Evolutionary conservation across 1,140 invertebrate species (phyloP).

Genomic region (Zaprionus ornatus): DNA sequence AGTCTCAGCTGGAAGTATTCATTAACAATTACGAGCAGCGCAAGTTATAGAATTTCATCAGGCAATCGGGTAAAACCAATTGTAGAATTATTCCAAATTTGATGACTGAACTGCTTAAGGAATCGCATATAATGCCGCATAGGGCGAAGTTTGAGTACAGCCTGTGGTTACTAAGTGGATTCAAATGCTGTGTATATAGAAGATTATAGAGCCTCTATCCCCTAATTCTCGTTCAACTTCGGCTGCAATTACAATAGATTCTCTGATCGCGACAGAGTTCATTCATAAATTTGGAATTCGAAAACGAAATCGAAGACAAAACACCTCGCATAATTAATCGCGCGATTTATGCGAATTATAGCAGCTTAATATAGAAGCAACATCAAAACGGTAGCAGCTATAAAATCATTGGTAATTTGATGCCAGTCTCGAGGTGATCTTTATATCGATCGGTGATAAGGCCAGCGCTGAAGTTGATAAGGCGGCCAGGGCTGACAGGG

Average conservation of each 20-base stretch:
- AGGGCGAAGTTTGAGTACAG: too few species aligned
- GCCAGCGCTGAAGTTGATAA: conserved; percentile 48
- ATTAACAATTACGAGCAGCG: not conserved
- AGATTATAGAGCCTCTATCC: too few species aligned
- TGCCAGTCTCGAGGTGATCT: conserved; percentile 5
- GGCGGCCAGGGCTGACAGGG: conserved; percentile 55
- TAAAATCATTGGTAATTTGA: conserved; percentile 30
- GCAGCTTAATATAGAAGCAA: conserved; percentile 16
- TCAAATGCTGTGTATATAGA: too few species aligned
- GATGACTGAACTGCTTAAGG: too few species aligned
- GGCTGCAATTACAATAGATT: conserved; percentile 8
- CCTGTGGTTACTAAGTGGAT: too few species aligned
- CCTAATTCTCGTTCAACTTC: not conserved
- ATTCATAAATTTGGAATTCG: conserved; percentile 70
- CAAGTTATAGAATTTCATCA: not conserved
- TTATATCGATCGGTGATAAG: conserved; percentile 48
- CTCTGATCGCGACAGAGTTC: not conserved
- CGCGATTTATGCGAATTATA: conserved; percentile 64
- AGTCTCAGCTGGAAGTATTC: conserved; percentile 24
- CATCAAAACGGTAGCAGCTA: conserved; percentile 31
- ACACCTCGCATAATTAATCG: conserved; percentile 58
- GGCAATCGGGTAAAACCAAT: not conserved
- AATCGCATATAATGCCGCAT: too few species aligned
- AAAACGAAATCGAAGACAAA: conserved; percentile 51
- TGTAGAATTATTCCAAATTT: not conserved